Evolutionary conservation across 2,888 invertebrate genomes (phyloP).

Genomic region (Dasysyrphus tricinctus): DNA sequence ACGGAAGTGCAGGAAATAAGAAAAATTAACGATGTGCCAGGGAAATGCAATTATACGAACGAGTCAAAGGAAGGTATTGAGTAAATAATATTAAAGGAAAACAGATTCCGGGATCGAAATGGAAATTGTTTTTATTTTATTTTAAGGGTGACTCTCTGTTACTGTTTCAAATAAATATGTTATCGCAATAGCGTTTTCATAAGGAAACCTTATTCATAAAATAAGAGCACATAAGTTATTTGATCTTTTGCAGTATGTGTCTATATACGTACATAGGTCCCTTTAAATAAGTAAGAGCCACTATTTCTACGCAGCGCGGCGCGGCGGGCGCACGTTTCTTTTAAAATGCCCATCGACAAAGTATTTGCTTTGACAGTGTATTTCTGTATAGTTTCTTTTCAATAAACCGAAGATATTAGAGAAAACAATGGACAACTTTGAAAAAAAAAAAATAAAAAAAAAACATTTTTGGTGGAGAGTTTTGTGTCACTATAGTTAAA

Average conservation of each 20-base stretch:
- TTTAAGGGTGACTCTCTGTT: constrained; percentile 64
- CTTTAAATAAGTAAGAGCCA: too few species aligned
- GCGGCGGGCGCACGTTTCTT: too few species aligned
- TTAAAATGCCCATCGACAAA: too few species aligned
- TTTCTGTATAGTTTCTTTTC: too few species aligned
- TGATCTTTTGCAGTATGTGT: constrained; percentile 1
- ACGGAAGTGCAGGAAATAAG: constrained; percentile 66
- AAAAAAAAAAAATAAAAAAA: too few species aligned
- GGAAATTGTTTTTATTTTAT: constrained; percentile 32
- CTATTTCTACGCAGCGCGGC: too few species aligned
- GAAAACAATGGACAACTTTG: too few species aligned
- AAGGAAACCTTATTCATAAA: not conserved
- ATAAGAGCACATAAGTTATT: constrained; percentile 39
- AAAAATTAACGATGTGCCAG: constrained; percentile 67
- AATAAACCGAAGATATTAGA: too few species aligned
- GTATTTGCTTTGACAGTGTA: too few species aligned
- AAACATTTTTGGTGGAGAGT: too few species aligned
- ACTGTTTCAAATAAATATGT: constrained; percentile 71
- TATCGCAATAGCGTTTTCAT: constrained; percentile 37
- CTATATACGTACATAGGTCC: not conserved
- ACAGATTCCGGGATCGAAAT: constrained; percentile 11
- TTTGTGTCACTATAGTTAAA: too few species aligned
- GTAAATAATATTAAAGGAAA: not conserved
- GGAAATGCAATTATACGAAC: constrained; percentile 64
- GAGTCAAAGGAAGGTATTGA: constrained; percentile 55